Evolutionary conservation across 2,888 invertebrate species (phyloP).

Genomic region (Drosophila quinaria): DNA sequence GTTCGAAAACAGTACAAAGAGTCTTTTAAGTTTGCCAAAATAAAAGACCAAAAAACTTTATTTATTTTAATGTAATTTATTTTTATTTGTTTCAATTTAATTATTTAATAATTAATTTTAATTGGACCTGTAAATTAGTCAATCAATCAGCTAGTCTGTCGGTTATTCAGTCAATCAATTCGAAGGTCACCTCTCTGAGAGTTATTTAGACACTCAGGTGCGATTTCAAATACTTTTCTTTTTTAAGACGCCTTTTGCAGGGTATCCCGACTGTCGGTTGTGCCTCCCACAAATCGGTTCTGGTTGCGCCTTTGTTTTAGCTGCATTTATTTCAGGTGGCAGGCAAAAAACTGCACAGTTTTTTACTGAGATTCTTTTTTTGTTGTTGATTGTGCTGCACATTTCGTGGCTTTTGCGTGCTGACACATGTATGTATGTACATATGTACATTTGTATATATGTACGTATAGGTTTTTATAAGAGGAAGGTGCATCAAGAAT

Average conservation of each 20-base stretch:
- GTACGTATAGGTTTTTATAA: no score
- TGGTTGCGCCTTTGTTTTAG: slow-evolving; percentile 47
- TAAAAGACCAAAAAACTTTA: no score
- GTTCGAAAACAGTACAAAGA: neutral
- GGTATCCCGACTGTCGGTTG: slow-evolving; percentile 13
- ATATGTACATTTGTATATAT: no score
- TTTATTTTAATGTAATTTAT: neutral
- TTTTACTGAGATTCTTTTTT: slow-evolving; percentile 6
- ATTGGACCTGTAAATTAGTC: neutral
- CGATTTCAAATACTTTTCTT: neutral
- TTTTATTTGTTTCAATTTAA: neutral
- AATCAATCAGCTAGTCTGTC: neutral
- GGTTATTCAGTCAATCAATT: neutral
- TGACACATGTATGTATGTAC: slow-evolving; percentile 1
- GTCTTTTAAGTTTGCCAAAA: neutral
- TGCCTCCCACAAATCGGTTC: slow-evolving; percentile 7
- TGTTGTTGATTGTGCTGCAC: slow-evolving; percentile 30
- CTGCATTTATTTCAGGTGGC: slow-evolving; percentile 42
- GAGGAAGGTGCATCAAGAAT: no score
- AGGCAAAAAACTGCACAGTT: slow-evolving; percentile 39
- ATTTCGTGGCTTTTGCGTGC: slow-evolving; percentile 57
- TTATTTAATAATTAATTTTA: no score
- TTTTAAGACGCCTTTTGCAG: neutral
- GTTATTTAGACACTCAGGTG: neutral
- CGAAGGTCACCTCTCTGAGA: neutral